These are phyloP conservation scores for Ophiothrix spiculata DNA, from an alignment of 35 echinoderm and acorn worm genomes.

Conservation along the genomic window DNA sequence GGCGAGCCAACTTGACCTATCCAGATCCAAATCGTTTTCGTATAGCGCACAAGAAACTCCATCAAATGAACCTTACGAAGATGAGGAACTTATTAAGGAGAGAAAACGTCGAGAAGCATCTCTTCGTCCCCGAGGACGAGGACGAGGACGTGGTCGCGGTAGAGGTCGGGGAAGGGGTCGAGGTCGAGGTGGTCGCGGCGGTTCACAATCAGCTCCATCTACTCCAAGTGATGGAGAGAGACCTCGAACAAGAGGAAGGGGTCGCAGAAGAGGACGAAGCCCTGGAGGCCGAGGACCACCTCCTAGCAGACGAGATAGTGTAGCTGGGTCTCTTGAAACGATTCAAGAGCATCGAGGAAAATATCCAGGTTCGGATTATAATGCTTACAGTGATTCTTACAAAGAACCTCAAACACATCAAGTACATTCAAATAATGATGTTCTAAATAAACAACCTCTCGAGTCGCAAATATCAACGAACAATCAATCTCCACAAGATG, in stretches of 20 bases:
- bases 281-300: neutral
- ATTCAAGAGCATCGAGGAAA: neutral
- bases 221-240: neutral
- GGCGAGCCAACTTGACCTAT: neutral
- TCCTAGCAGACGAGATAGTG: neutral
- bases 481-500: too few species aligned
- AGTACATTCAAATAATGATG: too few species aligned
- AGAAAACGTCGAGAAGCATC: constrained; percentile 26
- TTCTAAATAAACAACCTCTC: too few species aligned
- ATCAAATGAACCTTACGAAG: neutral
- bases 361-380: neutral
- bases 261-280: neutral
- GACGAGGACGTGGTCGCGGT: constrained; percentile 15
- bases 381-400: neutral
- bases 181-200: neutral
- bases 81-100: constrained; percentile 28
- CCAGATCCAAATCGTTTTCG: neutral
- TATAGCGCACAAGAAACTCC: neutral
- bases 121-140: neutral
- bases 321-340: neutral
- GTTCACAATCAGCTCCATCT: neutral
- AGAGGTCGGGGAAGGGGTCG: neutral
- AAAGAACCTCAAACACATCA: too few species aligned
- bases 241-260: neutral
- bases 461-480: too few species aligned